These are phyloP conservation scores for Pachyrhynchus sulphureomaculatus DNA, from an alignment of 1,140 invertebrate genomes.

Conservation along the genomic window DNA sequence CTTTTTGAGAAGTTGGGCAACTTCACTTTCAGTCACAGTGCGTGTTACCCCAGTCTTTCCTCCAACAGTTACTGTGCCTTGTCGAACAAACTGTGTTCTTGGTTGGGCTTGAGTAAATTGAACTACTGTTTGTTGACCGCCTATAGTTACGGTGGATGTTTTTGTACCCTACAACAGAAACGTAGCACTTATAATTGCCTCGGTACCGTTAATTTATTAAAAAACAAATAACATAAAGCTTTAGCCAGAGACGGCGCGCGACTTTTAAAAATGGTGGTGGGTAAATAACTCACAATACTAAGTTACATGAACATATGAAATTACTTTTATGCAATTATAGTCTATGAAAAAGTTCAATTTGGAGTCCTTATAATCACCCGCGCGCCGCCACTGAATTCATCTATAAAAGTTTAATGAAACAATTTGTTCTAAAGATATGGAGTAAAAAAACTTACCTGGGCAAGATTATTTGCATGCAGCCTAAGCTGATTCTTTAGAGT, in stretches of 20 bases:
- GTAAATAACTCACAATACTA: too few relatives aligned
- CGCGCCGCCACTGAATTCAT: too few relatives aligned
- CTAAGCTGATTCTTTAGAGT: slow-evolving; percentile 46
- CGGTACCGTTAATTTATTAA: too few relatives aligned
- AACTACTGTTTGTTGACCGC: slow-evolving; percentile 46
- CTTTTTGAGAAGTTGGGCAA: slow-evolving; percentile 69
- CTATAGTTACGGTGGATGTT: slow-evolving; percentile 46
- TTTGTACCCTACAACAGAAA: slow-evolving; percentile 41
- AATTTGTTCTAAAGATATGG: too few relatives aligned
- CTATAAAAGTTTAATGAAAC: too few relatives aligned
- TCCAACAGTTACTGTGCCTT: slow-evolving; percentile 45
- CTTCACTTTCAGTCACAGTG: slow-evolving; percentile 67
- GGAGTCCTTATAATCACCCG: too few relatives aligned
- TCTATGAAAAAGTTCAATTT: too few relatives aligned
- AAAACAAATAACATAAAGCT: too few relatives aligned
- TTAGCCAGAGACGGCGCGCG: too few relatives aligned
- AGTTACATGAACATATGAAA: too few relatives aligned
- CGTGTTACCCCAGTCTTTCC: slow-evolving; percentile 54
- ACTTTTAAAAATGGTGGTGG: too few relatives aligned
- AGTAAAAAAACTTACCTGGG: slow-evolving; percentile 29
- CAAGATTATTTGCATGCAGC: slow-evolving; percentile 53
- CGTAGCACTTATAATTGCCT: background rate
- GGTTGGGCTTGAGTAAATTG: slow-evolving; percentile 50
- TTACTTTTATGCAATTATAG: too few relatives aligned
- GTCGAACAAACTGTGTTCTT: slow-evolving; percentile 46